Evolutionary conservation across 1,140 invertebrate species (phyloP), one percentile per base, ranked within the genome.

Genomic region (Cotesia typhae): DNA sequence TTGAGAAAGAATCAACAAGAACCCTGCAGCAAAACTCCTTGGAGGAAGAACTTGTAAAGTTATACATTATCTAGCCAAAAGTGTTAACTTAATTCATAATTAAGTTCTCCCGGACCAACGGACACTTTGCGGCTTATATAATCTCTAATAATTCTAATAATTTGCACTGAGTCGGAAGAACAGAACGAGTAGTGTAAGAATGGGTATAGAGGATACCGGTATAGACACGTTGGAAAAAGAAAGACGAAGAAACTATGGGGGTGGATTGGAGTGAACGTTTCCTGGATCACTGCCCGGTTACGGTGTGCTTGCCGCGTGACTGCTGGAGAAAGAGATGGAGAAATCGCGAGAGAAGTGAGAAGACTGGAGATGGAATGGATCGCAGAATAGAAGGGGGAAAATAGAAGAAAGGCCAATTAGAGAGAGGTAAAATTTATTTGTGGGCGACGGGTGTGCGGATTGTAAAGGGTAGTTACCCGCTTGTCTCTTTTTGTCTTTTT

Each of bases 371-470:
- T 71, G 69, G 76, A 79, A 78, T 81, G 74, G 80, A 20, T 72
- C 71, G 78, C 79, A 78, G 78, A 76, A 81, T 81, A 81, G 79
- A 80, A 81, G 77, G 77, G 82, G 82, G 83, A 81, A 84, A 86
- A 81, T 82, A 80, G 80, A 84, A 83, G 81, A 82, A 85, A 84
- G 85, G 83, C 84, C 84, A 87, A 86, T 87, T 85, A 86, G 84
- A 86, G 84, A 83, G 84, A 82, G 81, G 82, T 75, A 84, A 87
- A 84, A 87, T 86, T 87, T 87, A 87, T 87, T 82, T 85, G 75
- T 79, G 81, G 82, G 82, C 82, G 82, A 87, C 85, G 85, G 84
- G 82, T 86, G 85, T 82, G 80, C 83, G 82, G 78, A 84, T 84
- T 77, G 82, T 78, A 80, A 79, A 79, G 83, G 84, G 83, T 83